phyloP scores from a whole-genome alignment of 1,140 invertebrate species.

The Fopius arisanus region DNA sequence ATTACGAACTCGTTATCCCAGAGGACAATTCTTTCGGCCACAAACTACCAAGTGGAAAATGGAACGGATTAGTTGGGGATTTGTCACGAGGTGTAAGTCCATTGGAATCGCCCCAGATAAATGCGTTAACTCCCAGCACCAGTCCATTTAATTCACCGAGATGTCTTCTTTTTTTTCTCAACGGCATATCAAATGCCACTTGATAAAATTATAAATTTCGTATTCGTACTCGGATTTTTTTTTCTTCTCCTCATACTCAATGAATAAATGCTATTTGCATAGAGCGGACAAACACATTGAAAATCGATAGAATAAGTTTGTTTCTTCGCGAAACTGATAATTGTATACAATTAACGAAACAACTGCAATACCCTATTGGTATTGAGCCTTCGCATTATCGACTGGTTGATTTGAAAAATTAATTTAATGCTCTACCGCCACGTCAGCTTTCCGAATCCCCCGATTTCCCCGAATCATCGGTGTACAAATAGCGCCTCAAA shows the following conservation, averaged over 20 bases:
- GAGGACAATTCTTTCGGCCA: slow-evolving; percentile 77
- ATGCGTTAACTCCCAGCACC: too few relatives aligned
- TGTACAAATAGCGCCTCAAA: not conserved
- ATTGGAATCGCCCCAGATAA: too few relatives aligned
- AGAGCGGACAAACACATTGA: not conserved
- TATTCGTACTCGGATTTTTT: too few relatives aligned
- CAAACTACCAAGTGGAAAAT: slow-evolving; percentile 76
- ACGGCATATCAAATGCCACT: too few relatives aligned
- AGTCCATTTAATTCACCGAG: too few relatives aligned
- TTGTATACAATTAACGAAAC: not conserved
- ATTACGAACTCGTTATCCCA: slow-evolving; percentile 83
- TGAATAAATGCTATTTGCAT: not conserved
- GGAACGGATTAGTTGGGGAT: slow-evolving; percentile 91
- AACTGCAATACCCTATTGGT: not conserved
- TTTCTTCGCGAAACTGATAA: not conserved
- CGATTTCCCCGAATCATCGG: not conserved
- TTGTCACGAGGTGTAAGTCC: slow-evolving; percentile 80
- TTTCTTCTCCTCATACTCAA: slow-evolving; percentile 13
- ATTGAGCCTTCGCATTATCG: slow-evolving; percentile 4
- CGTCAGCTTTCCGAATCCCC: not conserved
- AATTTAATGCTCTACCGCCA: not conserved
- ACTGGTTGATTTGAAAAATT: not conserved
- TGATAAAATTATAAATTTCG: too few relatives aligned
- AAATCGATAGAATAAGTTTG: not conserved
- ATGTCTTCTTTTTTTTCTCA: too few relatives aligned